Conservation (phyloP, 2,113 vertebrate genomes). For the Lethenteron reissneri region DNA sequence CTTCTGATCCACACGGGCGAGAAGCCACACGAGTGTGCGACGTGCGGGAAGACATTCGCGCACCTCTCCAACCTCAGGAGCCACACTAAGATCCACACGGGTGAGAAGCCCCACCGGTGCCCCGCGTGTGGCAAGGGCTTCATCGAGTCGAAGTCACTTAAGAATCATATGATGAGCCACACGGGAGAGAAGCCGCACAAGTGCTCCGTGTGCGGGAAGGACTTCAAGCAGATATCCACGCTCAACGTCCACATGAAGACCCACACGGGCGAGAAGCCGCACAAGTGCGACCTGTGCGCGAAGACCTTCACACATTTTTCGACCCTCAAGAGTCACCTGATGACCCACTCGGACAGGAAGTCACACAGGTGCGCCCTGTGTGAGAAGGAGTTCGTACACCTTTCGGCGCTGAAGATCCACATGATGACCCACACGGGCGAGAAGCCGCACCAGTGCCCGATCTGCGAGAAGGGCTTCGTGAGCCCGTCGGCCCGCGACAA, state of each 20-base stretch:
- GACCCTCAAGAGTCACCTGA: neutral
- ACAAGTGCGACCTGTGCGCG: conserved; percentile 1
- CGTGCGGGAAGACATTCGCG: conserved; percentile 18
- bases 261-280: conserved; percentile 15
- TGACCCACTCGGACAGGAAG: neutral
- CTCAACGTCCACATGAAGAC: conserved; percentile 22
- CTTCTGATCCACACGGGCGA: conserved; percentile 2
- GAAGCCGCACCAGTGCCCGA: neutral
- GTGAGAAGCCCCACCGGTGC: neutral
- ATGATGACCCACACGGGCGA: conserved; percentile 3
- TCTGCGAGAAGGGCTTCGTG: conserved; percentile 15
- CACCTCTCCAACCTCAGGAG: conserved; percentile 18
- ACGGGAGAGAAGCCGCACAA: conserved; percentile 3
- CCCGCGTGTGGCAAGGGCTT: neutral
- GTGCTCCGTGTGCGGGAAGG: conserved; percentile 1
- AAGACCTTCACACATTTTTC: neutral
- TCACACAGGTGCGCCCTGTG: neutral
- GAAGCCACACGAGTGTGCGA: neutral
- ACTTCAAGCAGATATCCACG: neutral
- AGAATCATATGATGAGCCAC: conserved; percentile 1
- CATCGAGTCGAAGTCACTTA: neutral
- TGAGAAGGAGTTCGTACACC: neutral
- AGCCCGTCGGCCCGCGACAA: conserved; percentile 63
- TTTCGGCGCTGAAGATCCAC: neutral
- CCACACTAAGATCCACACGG: conserved; percentile 13